A percentile compares a stretch with the other conserved stretches of the same genome.
Conservation (phyloP, 2,888 invertebrate genomes). For the Bellardia bayeri region DNA sequence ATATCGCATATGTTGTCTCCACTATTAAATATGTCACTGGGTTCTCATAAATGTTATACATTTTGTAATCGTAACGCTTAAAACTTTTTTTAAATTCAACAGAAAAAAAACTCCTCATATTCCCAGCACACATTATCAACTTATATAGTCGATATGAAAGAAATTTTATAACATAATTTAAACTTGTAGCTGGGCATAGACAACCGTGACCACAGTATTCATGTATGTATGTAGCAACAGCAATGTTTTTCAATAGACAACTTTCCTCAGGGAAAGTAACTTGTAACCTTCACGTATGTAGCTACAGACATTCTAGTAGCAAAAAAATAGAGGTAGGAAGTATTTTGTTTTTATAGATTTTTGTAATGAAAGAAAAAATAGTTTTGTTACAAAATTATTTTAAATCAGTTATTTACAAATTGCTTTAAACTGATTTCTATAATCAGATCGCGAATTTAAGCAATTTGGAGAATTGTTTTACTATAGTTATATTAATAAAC, state of each 20-base stretch:
- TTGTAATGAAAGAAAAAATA: background rate
- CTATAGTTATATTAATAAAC: too few relatives aligned
- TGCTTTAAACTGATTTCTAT: slow-evolving; percentile 1
- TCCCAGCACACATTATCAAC: slow-evolving; percentile 1
- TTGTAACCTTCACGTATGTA: background rate
- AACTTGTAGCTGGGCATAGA: background rate
- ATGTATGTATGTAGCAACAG: background rate
- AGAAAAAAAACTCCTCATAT: background rate
- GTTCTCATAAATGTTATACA: background rate
- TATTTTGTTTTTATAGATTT: background rate
- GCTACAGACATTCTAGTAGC: too few relatives aligned
- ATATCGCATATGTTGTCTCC: too few relatives aligned
- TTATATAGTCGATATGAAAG: background rate
- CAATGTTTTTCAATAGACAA: background rate
- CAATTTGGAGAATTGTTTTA: background rate
- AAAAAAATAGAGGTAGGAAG: background rate
- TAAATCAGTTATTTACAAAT: background rate
- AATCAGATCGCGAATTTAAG: background rate
- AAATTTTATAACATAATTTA: background rate
- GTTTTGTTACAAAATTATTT: background rate
- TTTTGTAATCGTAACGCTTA: slow-evolving; percentile 4
- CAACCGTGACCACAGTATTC: background rate
- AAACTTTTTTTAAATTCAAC: slow-evolving; percentile 21
- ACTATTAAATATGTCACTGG: background rate
- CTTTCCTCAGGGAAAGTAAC: background rate